Conservation (phyloP, 2,113 vertebrate species). For the Struthio camelus region DNA sequence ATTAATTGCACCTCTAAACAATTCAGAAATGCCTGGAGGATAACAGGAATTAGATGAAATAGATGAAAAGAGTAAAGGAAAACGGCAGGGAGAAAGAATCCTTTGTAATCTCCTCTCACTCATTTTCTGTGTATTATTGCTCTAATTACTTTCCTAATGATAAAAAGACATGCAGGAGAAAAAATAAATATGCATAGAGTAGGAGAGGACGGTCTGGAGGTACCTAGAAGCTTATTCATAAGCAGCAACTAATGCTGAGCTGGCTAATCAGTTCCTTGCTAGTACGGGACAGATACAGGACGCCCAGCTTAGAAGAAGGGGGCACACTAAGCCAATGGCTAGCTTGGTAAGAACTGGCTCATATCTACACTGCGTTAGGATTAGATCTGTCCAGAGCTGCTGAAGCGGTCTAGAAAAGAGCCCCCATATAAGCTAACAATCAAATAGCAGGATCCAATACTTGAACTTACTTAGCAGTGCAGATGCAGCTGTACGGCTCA, state of each 20-base stretch:
- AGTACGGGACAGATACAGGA: background rate
- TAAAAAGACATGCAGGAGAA: background rate
- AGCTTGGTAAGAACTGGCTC: background rate
- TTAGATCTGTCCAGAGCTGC: background rate
- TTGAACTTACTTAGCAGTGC: background rate
- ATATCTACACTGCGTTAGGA: rapidly evolving
- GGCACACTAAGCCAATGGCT: rapidly evolving
- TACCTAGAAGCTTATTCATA: background rate
- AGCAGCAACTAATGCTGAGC: background rate
- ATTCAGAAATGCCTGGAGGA: slow-evolving; percentile 54
- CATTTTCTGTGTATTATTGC: slow-evolving; percentile 28
- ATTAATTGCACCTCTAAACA: slow-evolving; percentile 59
- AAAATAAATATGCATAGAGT: background rate
- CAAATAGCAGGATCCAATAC: background rate
- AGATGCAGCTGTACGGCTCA: background rate
- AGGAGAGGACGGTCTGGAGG: background rate
- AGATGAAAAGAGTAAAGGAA: slow-evolving; percentile 56
- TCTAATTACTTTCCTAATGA: slow-evolving; percentile 38
- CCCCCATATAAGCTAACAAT: background rate
- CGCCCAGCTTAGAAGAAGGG: rapidly evolving
- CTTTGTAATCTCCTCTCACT: slow-evolving; percentile 33
- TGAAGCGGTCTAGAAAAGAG: background rate
- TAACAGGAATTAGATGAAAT: slow-evolving; percentile 46
- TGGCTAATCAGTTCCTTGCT: too few relatives aligned
- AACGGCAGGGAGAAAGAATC: background rate